phyloP scores from a whole-genome alignment of 2,797 vertebrate genomes.

The Emydoidea blandingii region DNA sequence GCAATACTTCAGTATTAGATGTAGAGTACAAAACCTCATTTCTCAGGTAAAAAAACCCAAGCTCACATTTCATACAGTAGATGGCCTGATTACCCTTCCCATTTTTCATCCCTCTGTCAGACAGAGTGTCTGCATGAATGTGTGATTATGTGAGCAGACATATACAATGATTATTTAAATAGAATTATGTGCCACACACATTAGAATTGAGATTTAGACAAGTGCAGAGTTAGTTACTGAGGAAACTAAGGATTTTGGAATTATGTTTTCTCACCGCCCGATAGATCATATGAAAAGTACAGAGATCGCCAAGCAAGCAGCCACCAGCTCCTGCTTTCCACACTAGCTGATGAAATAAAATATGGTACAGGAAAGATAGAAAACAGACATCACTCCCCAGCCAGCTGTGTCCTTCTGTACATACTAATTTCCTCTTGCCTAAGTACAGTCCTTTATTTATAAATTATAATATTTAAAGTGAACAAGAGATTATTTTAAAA shows the following conservation, averaged over 20 bases:
- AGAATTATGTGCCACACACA: neutral
- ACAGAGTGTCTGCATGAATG: rapidly evolving
- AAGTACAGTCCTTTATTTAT: neutral
- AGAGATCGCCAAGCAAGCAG: neutral
- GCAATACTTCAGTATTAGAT: neutral
- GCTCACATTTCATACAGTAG: neutral
- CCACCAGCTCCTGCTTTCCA: neutral
- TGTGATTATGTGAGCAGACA: neutral
- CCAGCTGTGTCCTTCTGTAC: neutral
- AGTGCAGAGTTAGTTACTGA: neutral
- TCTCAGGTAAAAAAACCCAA: neutral
- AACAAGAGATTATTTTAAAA: neutral
- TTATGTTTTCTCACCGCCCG: neutral
- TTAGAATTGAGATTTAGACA: neutral
- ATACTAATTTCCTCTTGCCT: rapidly evolving
- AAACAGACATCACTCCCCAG: rapidly evolving
- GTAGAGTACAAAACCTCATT: neutral
- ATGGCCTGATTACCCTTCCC: rapidly evolving
- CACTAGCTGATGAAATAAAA: neutral
- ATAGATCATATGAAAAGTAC: neutral
- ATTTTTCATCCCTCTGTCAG: neutral
- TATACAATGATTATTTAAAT: neutral
- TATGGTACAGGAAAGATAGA: neutral
- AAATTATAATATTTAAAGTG: neutral
- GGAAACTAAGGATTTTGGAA: neutral